A percentile compares a stretch with the other conserved stretches of the same genome.
These are phyloP conservation scores for Mormyrus iriodes DNA, from an alignment of 2,113 vertebrate species.

Conservation along the genomic window DNA sequence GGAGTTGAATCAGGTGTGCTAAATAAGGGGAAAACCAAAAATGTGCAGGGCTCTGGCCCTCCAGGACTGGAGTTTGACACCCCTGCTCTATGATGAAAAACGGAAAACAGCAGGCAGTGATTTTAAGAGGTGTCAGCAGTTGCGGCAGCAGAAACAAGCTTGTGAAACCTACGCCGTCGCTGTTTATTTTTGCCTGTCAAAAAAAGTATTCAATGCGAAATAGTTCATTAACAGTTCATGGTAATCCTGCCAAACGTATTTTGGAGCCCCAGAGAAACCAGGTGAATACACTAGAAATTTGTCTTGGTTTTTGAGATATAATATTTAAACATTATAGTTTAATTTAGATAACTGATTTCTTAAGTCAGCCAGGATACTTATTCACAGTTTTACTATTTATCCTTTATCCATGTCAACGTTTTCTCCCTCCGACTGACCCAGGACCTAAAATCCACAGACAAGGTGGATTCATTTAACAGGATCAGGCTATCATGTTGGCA, in stretches of 20 bases:
- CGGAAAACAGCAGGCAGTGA: neutral
- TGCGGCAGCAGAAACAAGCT: neutral
- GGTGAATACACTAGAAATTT: neutral
- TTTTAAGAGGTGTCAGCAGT: neutral
- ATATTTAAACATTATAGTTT: neutral
- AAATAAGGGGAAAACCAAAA: too few relatives aligned
- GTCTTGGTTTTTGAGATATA: neutral
- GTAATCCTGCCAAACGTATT: neutral
- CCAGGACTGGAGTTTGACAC: too few relatives aligned
- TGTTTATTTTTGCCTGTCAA: neutral
- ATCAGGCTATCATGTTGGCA: neutral
- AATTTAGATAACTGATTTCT: neutral
- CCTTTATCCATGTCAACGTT: neutral
- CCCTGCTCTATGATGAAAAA: neutral
- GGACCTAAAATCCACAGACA: neutral
- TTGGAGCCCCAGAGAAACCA: neutral
- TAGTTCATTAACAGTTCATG: neutral
- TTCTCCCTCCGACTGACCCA: neutral
- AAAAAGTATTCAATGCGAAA: neutral
- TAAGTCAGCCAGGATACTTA: neutral
- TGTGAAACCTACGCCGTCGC: neutral
- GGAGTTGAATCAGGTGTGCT: too few relatives aligned
- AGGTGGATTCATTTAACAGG: too few relatives aligned
- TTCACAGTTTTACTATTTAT: neutral
- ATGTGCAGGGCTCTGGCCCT: too few relatives aligned